A percentile compares a stretch with the other conserved stretches of the same genome.
phyloP scores from a whole-genome alignment of 2,888 invertebrate genomes.

The Empis livida region DNA sequence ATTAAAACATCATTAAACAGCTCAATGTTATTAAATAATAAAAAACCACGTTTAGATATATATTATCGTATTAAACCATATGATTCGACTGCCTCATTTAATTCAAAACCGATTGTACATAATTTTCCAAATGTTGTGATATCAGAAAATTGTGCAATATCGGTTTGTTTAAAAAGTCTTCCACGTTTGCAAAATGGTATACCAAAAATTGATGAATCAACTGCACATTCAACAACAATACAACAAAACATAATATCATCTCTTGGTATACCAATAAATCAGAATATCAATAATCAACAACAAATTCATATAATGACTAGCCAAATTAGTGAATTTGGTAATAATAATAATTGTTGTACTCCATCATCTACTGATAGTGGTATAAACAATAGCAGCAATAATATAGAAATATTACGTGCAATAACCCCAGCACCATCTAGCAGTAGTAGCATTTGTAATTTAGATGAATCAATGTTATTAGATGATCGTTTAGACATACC shows the following conservation, averaged over 20 bases:
- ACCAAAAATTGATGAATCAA: constrained; percentile 35
- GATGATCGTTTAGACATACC: constrained; percentile 9
- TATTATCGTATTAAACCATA: constrained; percentile 33
- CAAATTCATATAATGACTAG: background rate
- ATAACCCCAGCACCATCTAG: no score
- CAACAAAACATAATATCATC: constrained; percentile 9
- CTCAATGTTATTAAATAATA: constrained; percentile 5
- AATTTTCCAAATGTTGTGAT: constrained; percentile 35
- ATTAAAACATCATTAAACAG: constrained; percentile 19
- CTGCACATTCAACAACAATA: constrained; percentile 7
- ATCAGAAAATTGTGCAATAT: constrained; percentile 29
- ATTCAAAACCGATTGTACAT: constrained; percentile 33
- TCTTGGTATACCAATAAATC: constrained; percentile 3
- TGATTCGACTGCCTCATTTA: constrained; percentile 29
- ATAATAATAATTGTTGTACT: background rate
- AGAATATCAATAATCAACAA: background rate
- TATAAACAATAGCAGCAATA: background rate
- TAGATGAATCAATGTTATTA: constrained; percentile 8
- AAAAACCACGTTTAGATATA: constrained; percentile 32
- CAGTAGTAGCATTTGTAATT: background rate
- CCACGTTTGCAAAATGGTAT: constrained; percentile 61
- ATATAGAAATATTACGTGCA: background rate
- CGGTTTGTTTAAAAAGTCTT: constrained; percentile 50
- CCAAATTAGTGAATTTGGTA: background rate
- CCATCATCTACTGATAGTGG: background rate